phyloP scores from a whole-genome alignment of 2,797 vertebrate species.

The Ciconia nigra region DNA sequence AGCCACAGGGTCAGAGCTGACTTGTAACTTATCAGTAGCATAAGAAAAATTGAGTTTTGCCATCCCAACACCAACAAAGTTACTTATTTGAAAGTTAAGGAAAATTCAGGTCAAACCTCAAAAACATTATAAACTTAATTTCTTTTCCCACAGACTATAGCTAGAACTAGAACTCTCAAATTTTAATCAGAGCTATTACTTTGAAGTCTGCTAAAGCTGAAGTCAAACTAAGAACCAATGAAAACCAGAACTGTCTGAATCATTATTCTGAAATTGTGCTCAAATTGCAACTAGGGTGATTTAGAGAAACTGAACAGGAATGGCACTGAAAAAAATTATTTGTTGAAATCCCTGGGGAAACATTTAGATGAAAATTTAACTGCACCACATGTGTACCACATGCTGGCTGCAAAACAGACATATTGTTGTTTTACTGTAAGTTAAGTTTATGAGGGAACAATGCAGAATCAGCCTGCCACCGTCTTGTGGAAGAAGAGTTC shows the following conservation, averaged over 20 bases:
- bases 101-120: background rate
- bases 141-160: background rate
- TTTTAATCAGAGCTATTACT: background rate
- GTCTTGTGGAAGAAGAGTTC: rapidly evolving
- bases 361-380: rapidly evolving
- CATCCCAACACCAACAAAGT: background rate
- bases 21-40: rapidly evolving
- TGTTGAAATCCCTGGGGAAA: background rate
- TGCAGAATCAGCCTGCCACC: rapidly evolving
- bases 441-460: background rate
- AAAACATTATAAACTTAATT: background rate
- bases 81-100: background rate
- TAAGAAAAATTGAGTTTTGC: background rate
- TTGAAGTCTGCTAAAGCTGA: background rate
- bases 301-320: background rate
- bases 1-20: background rate
- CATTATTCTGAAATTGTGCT: background rate
- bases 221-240: background rate
- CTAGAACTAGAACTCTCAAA: background rate
- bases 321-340: background rate
- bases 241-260: background rate
- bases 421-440: rapidly evolving
- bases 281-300: background rate
- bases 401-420: background rate
- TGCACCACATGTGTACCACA: rapidly evolving